Evolutionary conservation across 2,797 vertebrate genomes (phyloP).

Genomic region (Notolabrus celidotus): DNA sequence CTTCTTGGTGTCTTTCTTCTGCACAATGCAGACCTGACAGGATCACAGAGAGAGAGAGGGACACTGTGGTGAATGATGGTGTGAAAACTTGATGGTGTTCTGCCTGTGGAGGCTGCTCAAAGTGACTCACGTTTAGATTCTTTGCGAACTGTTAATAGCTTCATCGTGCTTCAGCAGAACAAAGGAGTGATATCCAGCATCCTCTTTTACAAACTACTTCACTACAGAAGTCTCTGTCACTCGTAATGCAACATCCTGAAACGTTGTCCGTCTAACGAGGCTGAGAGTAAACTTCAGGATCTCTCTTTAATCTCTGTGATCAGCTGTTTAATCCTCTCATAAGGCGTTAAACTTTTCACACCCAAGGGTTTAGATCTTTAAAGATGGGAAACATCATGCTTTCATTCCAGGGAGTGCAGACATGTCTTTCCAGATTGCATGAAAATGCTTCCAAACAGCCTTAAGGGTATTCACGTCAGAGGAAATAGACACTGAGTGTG

Average conservation of each 20-base stretch:
- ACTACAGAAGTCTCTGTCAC: no score
- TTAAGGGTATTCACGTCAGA: background rate
- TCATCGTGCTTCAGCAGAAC: background rate
- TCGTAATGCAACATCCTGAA: constrained; percentile 31
- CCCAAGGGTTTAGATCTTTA: constrained; percentile 17
- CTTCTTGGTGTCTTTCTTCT: constrained; percentile 98
- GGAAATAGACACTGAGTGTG: constrained; percentile 2
- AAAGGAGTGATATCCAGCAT: no score
- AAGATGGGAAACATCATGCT: constrained; percentile 5
- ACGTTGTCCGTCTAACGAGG: constrained; percentile 9
- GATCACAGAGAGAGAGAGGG: constrained; percentile 5
- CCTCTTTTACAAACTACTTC: no score
- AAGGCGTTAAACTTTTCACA: constrained; percentile 31
- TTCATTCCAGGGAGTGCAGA: constrained; percentile 17
- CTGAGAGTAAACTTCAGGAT: constrained; percentile 24
- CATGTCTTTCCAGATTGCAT: constrained; percentile 9
- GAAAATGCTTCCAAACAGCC: background rate
- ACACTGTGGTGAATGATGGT: no score
- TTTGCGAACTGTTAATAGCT: background rate
- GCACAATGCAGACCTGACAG: constrained; percentile 95
- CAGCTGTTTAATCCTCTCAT: constrained; percentile 28
- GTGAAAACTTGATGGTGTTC: background rate
- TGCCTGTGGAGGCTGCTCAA: background rate
- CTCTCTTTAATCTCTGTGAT: constrained; percentile 38
- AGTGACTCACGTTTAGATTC: background rate